Conservation (phyloP, 2,888 invertebrate genomes). For the Arctia plantaginis region DNA sequence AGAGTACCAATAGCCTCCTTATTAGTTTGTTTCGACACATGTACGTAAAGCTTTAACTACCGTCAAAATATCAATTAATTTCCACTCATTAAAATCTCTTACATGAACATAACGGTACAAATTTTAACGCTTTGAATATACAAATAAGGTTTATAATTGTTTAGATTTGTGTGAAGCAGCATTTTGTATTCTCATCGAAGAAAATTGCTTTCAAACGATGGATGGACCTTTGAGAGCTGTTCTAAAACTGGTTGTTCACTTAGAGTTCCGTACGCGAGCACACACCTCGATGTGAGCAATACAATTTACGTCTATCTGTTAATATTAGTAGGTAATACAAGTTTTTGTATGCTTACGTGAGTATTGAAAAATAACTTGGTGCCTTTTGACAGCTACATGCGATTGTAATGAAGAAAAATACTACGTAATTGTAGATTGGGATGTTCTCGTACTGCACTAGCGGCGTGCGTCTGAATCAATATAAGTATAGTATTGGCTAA, state of each 20-base stretch:
- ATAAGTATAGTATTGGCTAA: neutral
- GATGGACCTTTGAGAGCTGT: slow-evolving; percentile 33
- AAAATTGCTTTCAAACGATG: slow-evolving; percentile 73
- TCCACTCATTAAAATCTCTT: slow-evolving; percentile 70
- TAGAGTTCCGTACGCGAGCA: slow-evolving; percentile 43
- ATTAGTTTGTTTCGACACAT: slow-evolving; percentile 58
- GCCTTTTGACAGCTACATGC: slow-evolving; percentile 8
- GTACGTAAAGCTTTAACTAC: slow-evolving; percentile 52
- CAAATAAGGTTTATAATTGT: slow-evolving; percentile 43
- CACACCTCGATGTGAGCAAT: slow-evolving; percentile 9
- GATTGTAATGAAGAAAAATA: slow-evolving; percentile 1
- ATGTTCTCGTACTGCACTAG: neutral
- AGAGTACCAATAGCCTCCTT: slow-evolving; percentile 22
- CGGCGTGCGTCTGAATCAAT: neutral
- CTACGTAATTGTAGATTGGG: neutral
- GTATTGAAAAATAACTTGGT: neutral
- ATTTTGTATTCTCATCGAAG: slow-evolving; percentile 76
- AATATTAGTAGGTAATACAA: slow-evolving; percentile 14
- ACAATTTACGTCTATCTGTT: slow-evolving; percentile 26
- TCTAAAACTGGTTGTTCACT: slow-evolving; percentile 29
- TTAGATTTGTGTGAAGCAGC: slow-evolving; percentile 22
- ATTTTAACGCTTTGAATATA: slow-evolving; percentile 30
- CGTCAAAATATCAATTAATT: slow-evolving; percentile 78
- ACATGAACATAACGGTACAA: slow-evolving; percentile 24
- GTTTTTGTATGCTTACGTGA: neutral